Conservation (phyloP, 2,888 invertebrate genomes). For the Dryobota labecula region DNA sequence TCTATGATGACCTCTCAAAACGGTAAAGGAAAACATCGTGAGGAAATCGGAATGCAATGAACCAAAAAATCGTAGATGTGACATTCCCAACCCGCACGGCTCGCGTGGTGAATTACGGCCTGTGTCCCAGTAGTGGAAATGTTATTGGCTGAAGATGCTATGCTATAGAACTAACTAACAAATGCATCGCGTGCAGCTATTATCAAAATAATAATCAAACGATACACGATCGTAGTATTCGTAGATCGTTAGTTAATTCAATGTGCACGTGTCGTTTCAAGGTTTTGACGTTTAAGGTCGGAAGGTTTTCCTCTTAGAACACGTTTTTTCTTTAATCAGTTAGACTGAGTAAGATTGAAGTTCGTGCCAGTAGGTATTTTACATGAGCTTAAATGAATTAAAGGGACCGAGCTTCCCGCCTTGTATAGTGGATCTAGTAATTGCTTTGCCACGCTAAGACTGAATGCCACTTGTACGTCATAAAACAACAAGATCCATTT, state of each 20-base stretch:
- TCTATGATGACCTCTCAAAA: too few relatives aligned
- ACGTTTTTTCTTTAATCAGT: constrained; percentile 12
- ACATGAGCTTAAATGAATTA: neutral
- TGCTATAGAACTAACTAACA: neutral
- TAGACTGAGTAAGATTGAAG: neutral
- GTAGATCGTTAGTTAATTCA: neutral
- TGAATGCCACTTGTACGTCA: neutral
- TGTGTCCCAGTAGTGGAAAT: too few relatives aligned
- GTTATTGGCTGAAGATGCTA: too few relatives aligned
- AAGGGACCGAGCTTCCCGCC: neutral
- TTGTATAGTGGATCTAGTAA: neutral
- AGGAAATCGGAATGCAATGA: too few relatives aligned
- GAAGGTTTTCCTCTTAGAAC: constrained; percentile 54
- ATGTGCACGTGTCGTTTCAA: constrained; percentile 39
- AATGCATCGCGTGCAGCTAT: neutral
- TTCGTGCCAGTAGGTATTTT: neutral
- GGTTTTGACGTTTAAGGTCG: constrained; percentile 45
- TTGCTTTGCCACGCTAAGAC: neutral
- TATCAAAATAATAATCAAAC: neutral
- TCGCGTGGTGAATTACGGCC: too few relatives aligned
- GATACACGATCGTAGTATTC: neutral
- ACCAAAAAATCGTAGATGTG: too few relatives aligned
- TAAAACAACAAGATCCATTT: too few relatives aligned
- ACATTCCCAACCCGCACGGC: too few relatives aligned
- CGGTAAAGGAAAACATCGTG: too few relatives aligned